Percentiles rank a stretch among this genome's conserved stretches.
Conservation (phyloP, 2,888 invertebrate genomes). For the Glyphotaelius pellucidus region DNA sequence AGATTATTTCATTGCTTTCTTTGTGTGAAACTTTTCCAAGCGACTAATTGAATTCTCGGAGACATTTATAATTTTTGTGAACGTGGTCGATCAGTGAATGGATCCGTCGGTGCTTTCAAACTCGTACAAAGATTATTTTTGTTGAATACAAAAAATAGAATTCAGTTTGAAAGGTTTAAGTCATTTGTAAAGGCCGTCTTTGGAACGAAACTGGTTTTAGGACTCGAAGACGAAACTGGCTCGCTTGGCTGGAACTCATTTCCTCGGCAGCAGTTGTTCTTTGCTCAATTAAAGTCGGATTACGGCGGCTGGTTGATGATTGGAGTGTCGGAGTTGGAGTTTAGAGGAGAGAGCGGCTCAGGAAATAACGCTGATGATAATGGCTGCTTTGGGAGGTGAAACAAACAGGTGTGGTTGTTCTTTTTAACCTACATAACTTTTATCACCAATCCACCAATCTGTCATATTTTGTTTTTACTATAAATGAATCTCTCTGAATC, state of each 20-base stretch:
- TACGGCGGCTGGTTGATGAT: neutral
- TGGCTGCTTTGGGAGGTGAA: neutral
- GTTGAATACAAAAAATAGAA: slow-evolving; percentile 10
- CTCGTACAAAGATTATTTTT: neutral
- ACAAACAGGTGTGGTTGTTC: too few relatives aligned
- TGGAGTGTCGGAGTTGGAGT: neutral
- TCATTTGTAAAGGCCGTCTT: slow-evolving; percentile 40
- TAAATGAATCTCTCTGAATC: too few relatives aligned
- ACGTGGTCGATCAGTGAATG: neutral
- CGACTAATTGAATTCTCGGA: neutral
- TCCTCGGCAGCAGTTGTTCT: neutral
- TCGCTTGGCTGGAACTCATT: neutral
- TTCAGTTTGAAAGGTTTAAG: slow-evolving; percentile 14
- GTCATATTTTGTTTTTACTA: too few relatives aligned
- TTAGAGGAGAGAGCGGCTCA: neutral
- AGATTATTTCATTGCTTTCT: neutral
- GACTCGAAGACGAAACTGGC: slow-evolving; percentile 18
- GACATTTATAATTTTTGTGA: neutral
- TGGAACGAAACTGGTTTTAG: slow-evolving; percentile 38
- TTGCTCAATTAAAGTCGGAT: slow-evolving; percentile 3
- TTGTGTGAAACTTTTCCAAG: neutral
- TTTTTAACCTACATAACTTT: too few relatives aligned
- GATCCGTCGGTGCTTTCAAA: neutral
- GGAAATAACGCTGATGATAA: neutral
- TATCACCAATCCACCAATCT: too few relatives aligned